Percentiles rank a stretch among this genome's conserved stretches.
Conservation (phyloP, 2,888 invertebrate species). For the Eueremaeus valkanovi region DNA sequence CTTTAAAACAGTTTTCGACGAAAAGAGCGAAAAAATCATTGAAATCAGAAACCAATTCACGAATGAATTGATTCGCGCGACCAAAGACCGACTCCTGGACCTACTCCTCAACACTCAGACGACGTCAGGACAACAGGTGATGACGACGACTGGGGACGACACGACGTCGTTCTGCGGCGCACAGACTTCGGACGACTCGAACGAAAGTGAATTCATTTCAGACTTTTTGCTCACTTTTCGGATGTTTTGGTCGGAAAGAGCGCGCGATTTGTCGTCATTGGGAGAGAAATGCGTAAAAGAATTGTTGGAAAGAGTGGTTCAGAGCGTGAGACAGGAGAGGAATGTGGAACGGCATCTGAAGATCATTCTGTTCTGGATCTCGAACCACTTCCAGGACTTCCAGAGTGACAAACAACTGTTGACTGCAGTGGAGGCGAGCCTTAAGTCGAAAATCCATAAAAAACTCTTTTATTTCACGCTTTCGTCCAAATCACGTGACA, state of each 20-base stretch:
- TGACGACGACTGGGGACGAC: not conserved
- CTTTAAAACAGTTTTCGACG: constrained; percentile 37
- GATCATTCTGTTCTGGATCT: constrained; percentile 95
- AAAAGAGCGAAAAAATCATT: constrained; percentile 33
- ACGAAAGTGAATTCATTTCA: constrained; percentile 82
- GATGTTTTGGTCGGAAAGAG: constrained; percentile 59
- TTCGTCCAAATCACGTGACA: constrained; percentile 88
- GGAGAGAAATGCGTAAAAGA: constrained; percentile 12
- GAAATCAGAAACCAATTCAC: constrained; percentile 34
- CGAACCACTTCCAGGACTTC: constrained; percentile 97
- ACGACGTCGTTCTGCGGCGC: no score
- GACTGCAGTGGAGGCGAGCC: constrained; percentile 22
- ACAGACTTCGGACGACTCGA: no score
- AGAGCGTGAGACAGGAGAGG: not conserved
- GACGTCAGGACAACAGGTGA: no score
- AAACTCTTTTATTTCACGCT: constrained; percentile 89
- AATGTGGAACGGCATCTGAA: constrained; percentile 74
- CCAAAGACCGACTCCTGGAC: constrained; percentile 35
- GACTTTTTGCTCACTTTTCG: constrained; percentile 96
- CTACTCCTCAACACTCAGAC: no score
- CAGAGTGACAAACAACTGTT: constrained; percentile 57
- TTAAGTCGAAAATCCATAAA: constrained; percentile 58
- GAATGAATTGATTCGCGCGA: constrained; percentile 35
- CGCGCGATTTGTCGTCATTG: not conserved
- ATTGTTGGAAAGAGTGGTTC: constrained; percentile 6